Conservation (phyloP, 2,113 vertebrate genomes). For the Echinops telfairi region DNA sequence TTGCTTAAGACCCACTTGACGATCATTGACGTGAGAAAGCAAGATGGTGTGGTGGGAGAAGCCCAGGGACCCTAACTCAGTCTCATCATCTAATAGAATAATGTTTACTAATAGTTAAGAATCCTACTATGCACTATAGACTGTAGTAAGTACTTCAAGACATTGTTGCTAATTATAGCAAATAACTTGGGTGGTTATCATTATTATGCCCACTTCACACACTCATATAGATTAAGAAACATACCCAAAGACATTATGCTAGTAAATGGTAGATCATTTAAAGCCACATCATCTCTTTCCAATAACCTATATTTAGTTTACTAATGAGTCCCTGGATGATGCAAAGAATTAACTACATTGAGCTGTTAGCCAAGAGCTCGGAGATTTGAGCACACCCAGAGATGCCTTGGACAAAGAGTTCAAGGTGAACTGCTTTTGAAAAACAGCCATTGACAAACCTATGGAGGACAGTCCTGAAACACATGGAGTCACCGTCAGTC, state of each 20-base stretch:
- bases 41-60: neutral
- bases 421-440: neutral
- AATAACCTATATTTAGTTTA: neutral
- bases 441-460: neutral
- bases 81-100: neutral
- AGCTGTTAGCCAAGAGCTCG: neutral
- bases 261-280: neutral
- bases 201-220: neutral
- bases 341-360: neutral
- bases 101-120: neutral
- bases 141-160: neutral
- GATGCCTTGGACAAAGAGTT: neutral
- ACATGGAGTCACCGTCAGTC: neutral
- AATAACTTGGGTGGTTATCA: neutral
- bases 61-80: neutral
- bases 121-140: rapidly evolving
- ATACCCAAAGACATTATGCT: rapidly evolving
- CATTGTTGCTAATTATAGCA: neutral
- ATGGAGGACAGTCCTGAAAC: neutral
- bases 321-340: neutral
- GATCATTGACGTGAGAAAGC: neutral
- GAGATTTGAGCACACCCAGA: neutral
- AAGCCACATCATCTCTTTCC: neutral
- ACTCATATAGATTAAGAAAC: neutral
- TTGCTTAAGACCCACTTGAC: neutral